These are phyloP conservation scores for Neodiprion pinetum DNA, from an alignment of 1,140 invertebrate genomes.

Conservation along the genomic window DNA sequence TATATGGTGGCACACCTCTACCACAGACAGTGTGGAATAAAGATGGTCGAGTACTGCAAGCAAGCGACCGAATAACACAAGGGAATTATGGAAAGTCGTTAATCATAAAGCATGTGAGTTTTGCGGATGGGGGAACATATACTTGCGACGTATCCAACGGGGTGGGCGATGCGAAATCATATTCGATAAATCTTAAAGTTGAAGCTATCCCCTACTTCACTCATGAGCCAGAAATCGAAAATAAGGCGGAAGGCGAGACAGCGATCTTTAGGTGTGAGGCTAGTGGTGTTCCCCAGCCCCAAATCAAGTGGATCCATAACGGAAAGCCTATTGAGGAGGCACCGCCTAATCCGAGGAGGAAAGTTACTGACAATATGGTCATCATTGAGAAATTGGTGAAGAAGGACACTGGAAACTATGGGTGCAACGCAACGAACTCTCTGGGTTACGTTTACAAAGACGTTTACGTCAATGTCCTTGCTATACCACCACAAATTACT, in stretches of 20 bases:
- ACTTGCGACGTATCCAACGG: constrained; percentile 93
- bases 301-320: constrained; percentile 97
- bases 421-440: constrained; percentile 98
- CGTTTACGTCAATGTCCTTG: constrained; percentile 96
- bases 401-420: constrained; percentile 95
- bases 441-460: constrained; percentile 98
- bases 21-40: constrained; percentile 87
- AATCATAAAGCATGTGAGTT: constrained; percentile 83
- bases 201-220: constrained; percentile 91
- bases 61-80: constrained; percentile 79
- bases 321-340: constrained; percentile 86
- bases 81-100: constrained; percentile 93
- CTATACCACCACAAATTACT: constrained; percentile 89
- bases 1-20: constrained; percentile 88
- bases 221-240: constrained; percentile 86
- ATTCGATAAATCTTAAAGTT: constrained; percentile 84
- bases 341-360: constrained; percentile 75
- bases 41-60: constrained; percentile 71
- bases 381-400: constrained; percentile 84
- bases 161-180: constrained; percentile 81
- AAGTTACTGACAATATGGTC: constrained; percentile 77
- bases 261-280: constrained; percentile 89
- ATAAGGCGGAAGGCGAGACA: constrained; percentile 90
- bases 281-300: constrained; percentile 85
- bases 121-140: constrained; percentile 87